A percentile compares a stretch with the other conserved stretches of the same genome.
These are phyloP conservation scores for Amphiprion clarkii DNA, from an alignment of 2,797 vertebrate genomes.

Conservation along the genomic window DNA sequence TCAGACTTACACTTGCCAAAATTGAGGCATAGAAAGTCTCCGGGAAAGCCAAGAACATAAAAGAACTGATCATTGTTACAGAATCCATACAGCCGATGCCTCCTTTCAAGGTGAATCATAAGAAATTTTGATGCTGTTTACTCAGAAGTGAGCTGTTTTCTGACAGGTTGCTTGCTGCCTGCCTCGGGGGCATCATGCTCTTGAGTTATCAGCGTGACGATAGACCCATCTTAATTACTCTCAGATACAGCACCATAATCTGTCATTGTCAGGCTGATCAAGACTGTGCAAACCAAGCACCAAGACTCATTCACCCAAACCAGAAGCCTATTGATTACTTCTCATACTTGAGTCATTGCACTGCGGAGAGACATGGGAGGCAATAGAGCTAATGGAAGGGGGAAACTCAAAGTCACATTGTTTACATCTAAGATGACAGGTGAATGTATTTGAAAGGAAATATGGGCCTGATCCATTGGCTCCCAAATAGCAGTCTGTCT, in stretches of 20 bases:
- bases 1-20: neutral
- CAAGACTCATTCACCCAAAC: constrained; percentile 83
- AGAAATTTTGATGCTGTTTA: constrained; percentile 64
- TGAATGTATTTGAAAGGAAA: constrained; percentile 83
- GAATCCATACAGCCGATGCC: constrained; percentile 27
- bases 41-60: neutral
- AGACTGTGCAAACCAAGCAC: constrained; percentile 81
- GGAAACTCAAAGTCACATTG: constrained; percentile 84
- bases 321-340: constrained; percentile 83
- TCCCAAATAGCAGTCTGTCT: constrained; percentile 67
- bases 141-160: constrained; percentile 57
- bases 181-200: constrained; percentile 66
- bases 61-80: constrained; percentile 7
- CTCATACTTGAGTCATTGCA: constrained; percentile 80
- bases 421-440: constrained; percentile 84
- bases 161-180: constrained; percentile 68
- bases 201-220: constrained; percentile 78
- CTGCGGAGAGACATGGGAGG: constrained; percentile 72
- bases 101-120: constrained; percentile 66
- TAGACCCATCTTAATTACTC: constrained; percentile 87
- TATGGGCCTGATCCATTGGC: constrained; percentile 70
- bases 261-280: constrained; percentile 83
- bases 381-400: constrained; percentile 83
- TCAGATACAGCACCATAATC: constrained; percentile 78
- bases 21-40: neutral